phyloP scores from a whole-genome alignment of 2,113 vertebrate species.

The Neolamprologus cancellatus region DNA sequence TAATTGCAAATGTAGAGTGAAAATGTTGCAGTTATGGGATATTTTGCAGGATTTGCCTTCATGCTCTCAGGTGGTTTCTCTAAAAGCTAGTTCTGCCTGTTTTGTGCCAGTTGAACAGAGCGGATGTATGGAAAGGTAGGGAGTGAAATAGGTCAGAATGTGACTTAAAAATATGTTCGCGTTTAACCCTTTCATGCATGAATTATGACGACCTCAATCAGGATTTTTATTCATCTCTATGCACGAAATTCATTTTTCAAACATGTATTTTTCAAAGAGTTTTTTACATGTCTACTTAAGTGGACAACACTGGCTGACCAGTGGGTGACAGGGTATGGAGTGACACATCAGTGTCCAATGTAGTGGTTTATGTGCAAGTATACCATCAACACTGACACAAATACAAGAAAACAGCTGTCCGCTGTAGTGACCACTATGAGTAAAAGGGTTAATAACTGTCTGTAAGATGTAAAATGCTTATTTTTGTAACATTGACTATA shows the following conservation, averaged over 20 bases:
- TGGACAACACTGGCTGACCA: background rate
- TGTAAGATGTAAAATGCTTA: background rate
- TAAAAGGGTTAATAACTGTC: background rate
- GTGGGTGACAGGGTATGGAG: background rate
- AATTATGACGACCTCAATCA: background rate
- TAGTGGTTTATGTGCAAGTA: background rate
- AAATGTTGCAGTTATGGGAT: background rate
- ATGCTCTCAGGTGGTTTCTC: background rate
- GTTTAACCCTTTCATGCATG: background rate
- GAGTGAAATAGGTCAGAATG: background rate
- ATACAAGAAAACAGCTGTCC: background rate
- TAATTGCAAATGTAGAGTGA: background rate
- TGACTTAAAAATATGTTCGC: background rate
- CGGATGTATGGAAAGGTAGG: background rate
- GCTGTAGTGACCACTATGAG: background rate
- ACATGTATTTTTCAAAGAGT: background rate
- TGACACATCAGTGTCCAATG: background rate
- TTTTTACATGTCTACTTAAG: background rate
- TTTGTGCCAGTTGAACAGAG: background rate
- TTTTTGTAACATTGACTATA: too few relatives aligned
- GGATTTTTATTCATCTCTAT: background rate
- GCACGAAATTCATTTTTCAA: accelerated
- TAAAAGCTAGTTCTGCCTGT: background rate
- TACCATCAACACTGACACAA: background rate
- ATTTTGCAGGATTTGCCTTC: background rate